phyloP scores from a whole-genome alignment of 2,797 vertebrate genomes.

The Lateolabrax maculatus region DNA sequence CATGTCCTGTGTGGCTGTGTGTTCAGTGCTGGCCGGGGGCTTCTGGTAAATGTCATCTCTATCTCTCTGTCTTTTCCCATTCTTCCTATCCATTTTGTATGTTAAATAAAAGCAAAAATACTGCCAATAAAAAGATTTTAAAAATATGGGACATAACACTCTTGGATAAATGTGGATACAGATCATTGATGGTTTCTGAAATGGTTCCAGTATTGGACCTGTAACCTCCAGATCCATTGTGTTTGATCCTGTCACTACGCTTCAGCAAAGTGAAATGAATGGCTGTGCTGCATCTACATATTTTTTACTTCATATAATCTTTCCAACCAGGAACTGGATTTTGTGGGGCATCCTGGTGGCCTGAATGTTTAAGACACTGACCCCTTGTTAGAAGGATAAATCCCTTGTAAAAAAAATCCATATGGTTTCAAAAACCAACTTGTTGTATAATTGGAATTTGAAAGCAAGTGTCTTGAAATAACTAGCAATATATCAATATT shows the following conservation, averaged over 20 bases:
- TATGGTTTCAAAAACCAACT: too few species aligned
- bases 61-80: not conserved
- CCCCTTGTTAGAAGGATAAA: not conserved
- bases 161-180: not conserved
- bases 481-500: not conserved
- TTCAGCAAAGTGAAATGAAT: not conserved
- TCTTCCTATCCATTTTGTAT: not conserved
- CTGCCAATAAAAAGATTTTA: not conserved
- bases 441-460: not conserved
- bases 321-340: not conserved
- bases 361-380: not conserved
- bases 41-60: not conserved
- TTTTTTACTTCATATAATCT: not conserved
- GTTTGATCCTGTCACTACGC: not conserved
- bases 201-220: not conserved
- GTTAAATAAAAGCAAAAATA: not conserved
- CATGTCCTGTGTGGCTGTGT: not conserved
- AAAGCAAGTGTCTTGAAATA: not conserved
- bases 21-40: not conserved
- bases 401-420: too few species aligned
- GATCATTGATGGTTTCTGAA: not conserved
- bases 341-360: not conserved
- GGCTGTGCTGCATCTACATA: not conserved
- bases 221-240: not conserved
- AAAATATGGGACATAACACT: not conserved